These are phyloP conservation scores for Lacanobia oleracea DNA, from an alignment of 2,888 invertebrate genomes.

Conservation along the genomic window DNA sequence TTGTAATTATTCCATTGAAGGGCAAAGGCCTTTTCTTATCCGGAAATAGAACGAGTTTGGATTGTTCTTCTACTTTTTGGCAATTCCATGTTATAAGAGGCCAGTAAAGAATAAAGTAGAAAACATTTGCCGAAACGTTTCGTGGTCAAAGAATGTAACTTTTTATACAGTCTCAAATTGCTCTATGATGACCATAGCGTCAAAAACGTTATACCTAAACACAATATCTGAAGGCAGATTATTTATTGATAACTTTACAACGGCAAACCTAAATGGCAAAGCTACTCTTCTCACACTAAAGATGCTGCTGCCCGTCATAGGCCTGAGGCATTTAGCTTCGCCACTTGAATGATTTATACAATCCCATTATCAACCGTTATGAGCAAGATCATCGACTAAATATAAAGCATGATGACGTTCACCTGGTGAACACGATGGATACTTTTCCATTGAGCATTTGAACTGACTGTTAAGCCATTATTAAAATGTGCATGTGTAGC, in stretches of 20 bases:
- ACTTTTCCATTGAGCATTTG: too few relatives aligned
- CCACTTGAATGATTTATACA: constrained; percentile 23
- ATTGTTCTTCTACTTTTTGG: neutral
- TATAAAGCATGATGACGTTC: constrained; percentile 23
- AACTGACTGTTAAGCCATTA: too few relatives aligned
- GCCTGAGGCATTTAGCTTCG: constrained; percentile 24
- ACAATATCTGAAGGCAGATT: too few relatives aligned
- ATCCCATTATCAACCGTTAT: constrained; percentile 24
- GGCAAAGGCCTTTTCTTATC: neutral
- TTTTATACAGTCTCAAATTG: too few relatives aligned
- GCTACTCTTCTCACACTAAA: constrained; percentile 1
- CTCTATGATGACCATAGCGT: too few relatives aligned
- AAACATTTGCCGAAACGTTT: too few relatives aligned
- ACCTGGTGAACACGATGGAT: neutral
- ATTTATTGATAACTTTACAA: neutral
- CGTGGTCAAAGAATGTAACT: too few relatives aligned
- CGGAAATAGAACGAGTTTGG: neutral
- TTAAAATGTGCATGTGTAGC: too few relatives aligned
- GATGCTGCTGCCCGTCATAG: neutral
- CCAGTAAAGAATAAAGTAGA: neutral
- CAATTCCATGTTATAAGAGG: too few relatives aligned
- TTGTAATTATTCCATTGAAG: constrained; percentile 1
- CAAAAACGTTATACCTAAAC: too few relatives aligned
- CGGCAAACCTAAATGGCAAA: neutral
- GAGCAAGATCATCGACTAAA: constrained; percentile 17